Conservation (phyloP, 2,113 vertebrate genomes). For the Serilophus lunatus region DNA sequence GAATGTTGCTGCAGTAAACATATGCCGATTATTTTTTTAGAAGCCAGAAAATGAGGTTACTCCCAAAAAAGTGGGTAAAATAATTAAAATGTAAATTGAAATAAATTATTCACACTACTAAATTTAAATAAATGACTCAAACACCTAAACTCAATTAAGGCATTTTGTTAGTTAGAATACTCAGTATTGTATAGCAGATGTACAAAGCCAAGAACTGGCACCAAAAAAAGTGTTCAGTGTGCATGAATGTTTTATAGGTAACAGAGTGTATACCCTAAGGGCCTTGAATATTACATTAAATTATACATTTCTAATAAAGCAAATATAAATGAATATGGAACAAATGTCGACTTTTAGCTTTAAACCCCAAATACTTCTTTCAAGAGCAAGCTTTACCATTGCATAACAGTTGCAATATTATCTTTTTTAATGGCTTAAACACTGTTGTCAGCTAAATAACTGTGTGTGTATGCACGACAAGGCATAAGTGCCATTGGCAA, state of each 20-base stretch:
- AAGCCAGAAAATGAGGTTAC: constrained; percentile 64
- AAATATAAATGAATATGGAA: constrained; percentile 65
- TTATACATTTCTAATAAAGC: constrained; percentile 69
- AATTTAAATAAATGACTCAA: constrained; percentile 65
- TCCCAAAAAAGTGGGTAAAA: constrained; percentile 61
- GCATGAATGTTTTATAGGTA: constrained; percentile 64
- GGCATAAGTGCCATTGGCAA: constrained; percentile 35
- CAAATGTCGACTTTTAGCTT: constrained; percentile 33
- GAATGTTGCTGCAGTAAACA: constrained; percentile 61
- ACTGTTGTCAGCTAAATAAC: constrained; percentile 30
- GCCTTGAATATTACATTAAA: constrained; percentile 52
- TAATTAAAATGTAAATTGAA: constrained; percentile 75
- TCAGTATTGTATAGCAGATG: constrained; percentile 53
- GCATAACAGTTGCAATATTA: constrained; percentile 6
- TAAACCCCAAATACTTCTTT: constrained; percentile 10
- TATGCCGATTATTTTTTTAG: constrained; percentile 60
- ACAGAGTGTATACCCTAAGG: constrained; percentile 35
- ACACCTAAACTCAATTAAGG: constrained; percentile 58
- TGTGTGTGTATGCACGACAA: neutral
- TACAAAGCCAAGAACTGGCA: constrained; percentile 23
- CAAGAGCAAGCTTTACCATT: neutral
- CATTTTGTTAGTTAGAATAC: constrained; percentile 12
- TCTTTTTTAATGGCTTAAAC: constrained; percentile 39
- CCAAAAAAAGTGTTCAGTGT: constrained; percentile 23
- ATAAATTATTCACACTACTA: constrained; percentile 73